Percentiles rank a stretch among this genome's conserved stretches.
phyloP scores from a whole-genome alignment of 2,113 vertebrate genomes.

The Atrichornis clamosus region DNA sequence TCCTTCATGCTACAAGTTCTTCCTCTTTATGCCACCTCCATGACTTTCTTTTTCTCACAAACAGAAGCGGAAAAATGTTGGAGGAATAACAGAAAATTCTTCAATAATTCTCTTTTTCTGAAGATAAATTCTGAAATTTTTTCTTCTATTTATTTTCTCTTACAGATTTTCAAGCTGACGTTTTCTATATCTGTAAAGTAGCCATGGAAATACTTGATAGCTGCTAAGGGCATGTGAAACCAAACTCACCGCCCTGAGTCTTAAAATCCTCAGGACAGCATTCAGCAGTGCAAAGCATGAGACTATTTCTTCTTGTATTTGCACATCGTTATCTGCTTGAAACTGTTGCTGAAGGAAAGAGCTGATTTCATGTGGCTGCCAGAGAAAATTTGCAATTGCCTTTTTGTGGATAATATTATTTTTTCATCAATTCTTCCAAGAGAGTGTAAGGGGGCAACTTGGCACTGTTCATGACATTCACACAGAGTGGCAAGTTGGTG shows the following conservation, averaged over 20 bases:
- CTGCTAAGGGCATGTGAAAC: not conserved
- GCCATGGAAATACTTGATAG: not conserved
- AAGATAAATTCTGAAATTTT: not conserved
- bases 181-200: not conserved
- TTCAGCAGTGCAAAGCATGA: not conserved
- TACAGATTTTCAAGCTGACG: not conserved
- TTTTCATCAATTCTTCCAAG: not conserved
- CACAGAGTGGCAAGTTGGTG: not conserved
- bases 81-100: not conserved
- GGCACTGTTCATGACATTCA: not conserved
- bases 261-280: not conserved
- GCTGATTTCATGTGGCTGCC: not conserved
- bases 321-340: not conserved
- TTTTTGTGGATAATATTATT: not conserved
- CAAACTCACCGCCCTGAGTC: not conserved
- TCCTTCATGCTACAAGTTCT: not conserved
- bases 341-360: not conserved
- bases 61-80: not conserved
- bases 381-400: not conserved
- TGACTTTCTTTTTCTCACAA: not conserved
- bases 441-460: not conserved
- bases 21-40: not conserved
- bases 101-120: not conserved
- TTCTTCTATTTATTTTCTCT: not conserved
- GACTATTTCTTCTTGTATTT: not conserved